Conservation (phyloP, 2,888 invertebrate species). For the Neoitamus cyanurus region DNA sequence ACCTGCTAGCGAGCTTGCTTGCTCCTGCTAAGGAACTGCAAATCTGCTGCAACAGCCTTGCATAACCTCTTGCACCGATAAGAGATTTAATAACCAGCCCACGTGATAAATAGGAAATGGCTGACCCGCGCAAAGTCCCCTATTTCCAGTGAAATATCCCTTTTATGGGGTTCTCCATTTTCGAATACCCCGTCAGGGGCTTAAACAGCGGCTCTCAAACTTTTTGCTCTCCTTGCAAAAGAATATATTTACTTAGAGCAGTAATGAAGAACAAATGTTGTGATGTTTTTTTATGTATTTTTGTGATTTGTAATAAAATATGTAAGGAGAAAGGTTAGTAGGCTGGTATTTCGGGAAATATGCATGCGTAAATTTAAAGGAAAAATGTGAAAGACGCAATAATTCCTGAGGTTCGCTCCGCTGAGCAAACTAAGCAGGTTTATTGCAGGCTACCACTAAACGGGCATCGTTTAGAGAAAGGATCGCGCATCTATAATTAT, state of each 20-base stretch:
- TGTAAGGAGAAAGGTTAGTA: no score
- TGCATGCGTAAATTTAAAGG: no score
- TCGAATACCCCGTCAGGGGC: slow-evolving; percentile 1
- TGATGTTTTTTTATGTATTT: no score
- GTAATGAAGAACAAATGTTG: background rate
- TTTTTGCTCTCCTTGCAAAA: background rate
- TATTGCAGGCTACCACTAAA: no score
- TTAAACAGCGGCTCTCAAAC: background rate
- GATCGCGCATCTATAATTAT: no score
- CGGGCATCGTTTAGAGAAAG: no score
- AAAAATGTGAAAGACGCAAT: no score
- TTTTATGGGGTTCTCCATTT: background rate
- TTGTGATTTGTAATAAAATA: no score
- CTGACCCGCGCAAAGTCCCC: background rate
- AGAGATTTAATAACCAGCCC: slow-evolving; percentile 18
- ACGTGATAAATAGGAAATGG: slow-evolving; percentile 24
- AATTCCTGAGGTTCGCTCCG: no score
- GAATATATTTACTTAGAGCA: no score
- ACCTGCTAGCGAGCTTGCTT: background rate
- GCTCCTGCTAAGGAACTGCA: background rate
- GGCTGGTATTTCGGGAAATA: no score
- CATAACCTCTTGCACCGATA: slow-evolving; percentile 18
- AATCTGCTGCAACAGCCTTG: background rate
- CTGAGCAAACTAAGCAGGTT: no score
- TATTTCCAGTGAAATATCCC: slow-evolving; percentile 26